Base-by-base conservation (phyloP, 2,797 vertebrate species). In the Poliocrania exsul region DNA sequence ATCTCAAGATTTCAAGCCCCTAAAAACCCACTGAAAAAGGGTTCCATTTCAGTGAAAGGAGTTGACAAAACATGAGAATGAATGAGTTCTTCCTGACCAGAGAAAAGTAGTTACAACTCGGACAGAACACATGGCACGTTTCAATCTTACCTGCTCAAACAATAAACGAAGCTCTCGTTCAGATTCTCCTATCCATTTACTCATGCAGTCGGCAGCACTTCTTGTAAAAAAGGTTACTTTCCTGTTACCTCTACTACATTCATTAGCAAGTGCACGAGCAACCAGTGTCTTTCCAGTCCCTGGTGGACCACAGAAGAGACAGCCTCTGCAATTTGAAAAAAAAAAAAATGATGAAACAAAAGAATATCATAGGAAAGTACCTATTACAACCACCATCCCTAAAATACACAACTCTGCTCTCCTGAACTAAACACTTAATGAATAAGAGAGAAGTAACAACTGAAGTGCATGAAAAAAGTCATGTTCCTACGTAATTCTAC, bases 171-270 rank as follows among this genome's bases (percentile, higher is more conserved):
- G 98, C 88, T 99, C 99, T 93, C 98, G 97, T 96, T 99, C 99
- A 8, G 99, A 99, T 78, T 99, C 99, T 73, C 99, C 99, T 40
- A 99, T 98, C 99, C 99, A 99, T 94, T 99, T 99, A 95, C 99
- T 99, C 78, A 99, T 98, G 95, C 99, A 99, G 92, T 99, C 99
- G 0, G 99, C 99, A 67, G 99, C 99, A 97, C 99, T 99, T 93
- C 99, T 99, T 99, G 99, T 99, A 72, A 99, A 99, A 97, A 99
- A 99, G 1, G 99, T 97, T 73, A 99, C 98, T 94, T 98, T 99
- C 67, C 97, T 98, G 64, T 98, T 98, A 2, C 98, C 98, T 77
- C 98, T 98, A 90, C 99, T 99, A 95, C 99, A 99, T 81, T 99
- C 99, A 42, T 99, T 99, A 74, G 99, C 99, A 97, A 99, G 98